A percentile compares a stretch with the other conserved stretches of the same genome.
These are phyloP conservation scores for Ephestia elutella DNA, from an alignment of 1,140 invertebrate species.

Conservation along the genomic window DNA sequence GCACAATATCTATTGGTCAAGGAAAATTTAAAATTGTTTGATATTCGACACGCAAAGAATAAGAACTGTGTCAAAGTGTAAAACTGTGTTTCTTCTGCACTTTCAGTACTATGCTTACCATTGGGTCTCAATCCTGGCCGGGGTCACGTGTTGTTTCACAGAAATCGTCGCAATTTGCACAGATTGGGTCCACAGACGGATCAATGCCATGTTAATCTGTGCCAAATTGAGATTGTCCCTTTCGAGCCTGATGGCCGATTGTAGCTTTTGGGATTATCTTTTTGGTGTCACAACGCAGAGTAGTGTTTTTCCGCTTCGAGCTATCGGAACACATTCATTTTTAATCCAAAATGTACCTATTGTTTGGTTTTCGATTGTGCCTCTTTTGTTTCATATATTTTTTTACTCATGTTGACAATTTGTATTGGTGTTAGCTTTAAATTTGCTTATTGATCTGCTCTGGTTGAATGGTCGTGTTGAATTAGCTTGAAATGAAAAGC, in stretches of 20 bases:
- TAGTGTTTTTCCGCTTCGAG: neutral
- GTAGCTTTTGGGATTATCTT: constrained; percentile 9
- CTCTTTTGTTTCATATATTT: too few species aligned
- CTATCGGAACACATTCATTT: neutral
- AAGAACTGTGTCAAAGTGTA: too few species aligned
- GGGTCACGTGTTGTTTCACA: constrained; percentile 5
- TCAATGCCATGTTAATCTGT: constrained; percentile 11
- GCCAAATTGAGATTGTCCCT: constrained; percentile 11
- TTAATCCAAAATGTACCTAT: neutral
- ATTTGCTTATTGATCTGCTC: too few species aligned
- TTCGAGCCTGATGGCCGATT: constrained; percentile 7
- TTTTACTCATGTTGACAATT: too few species aligned
- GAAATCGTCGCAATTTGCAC: constrained; percentile 10
- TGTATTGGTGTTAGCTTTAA: too few species aligned
- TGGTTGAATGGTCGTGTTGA: too few species aligned
- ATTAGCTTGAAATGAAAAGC: too few species aligned
- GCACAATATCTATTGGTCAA: too few species aligned
- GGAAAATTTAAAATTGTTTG: too few species aligned
- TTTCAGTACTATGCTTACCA: neutral
- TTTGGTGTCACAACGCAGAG: constrained; percentile 6
- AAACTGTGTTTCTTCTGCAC: neutral
- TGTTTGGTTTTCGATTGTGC: neutral
- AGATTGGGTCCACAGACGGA: constrained; percentile 10
- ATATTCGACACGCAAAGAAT: too few species aligned
- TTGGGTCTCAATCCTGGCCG: neutral